These are phyloP conservation scores for Callipepla squamata DNA, from an alignment of 2,113 vertebrate genomes.

Conservation along the genomic window DNA sequence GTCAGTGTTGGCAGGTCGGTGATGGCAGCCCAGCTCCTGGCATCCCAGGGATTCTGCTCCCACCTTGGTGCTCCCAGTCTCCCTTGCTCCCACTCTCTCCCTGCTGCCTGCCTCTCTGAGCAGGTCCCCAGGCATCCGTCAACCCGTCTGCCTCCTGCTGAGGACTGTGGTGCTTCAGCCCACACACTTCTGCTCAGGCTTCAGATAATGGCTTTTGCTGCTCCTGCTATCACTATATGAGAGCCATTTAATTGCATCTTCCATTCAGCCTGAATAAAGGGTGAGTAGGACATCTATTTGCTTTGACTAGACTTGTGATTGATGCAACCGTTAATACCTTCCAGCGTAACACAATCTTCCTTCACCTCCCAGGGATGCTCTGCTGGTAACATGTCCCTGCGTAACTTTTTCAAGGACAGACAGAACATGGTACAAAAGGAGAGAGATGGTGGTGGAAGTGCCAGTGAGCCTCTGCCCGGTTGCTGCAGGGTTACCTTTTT, in stretches of 20 bases:
- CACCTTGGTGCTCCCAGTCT: rapidly evolving
- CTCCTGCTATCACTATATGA: neutral
- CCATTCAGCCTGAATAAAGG: constrained; percentile 53
- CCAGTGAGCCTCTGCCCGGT: neutral
- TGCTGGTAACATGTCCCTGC: neutral
- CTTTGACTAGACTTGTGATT: constrained; percentile 66
- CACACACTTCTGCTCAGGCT: neutral
- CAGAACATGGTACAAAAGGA: neutral
- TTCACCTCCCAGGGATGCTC: constrained; percentile 53
- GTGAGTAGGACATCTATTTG: constrained; percentile 58
- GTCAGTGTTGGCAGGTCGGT: neutral
- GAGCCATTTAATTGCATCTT: constrained; percentile 56
- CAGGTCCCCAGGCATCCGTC: neutral
- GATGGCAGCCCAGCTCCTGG: neutral
- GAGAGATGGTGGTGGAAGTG: neutral
- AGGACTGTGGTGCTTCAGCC: neutral
- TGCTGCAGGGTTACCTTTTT: neutral
- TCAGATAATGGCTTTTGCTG: constrained; percentile 31
- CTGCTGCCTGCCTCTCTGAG: neutral
- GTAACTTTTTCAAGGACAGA: constrained; percentile 61
- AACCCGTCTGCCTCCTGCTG: neutral
- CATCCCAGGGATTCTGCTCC: neutral
- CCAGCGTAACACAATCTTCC: constrained; percentile 62
- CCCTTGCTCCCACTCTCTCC: neutral
- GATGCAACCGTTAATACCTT: constrained; percentile 64